Percentiles rank a stretch among this genome's conserved stretches.
Evolutionary conservation across 2,797 vertebrate species (phyloP).

Genomic region (Thaleichthys pacificus): DNA sequence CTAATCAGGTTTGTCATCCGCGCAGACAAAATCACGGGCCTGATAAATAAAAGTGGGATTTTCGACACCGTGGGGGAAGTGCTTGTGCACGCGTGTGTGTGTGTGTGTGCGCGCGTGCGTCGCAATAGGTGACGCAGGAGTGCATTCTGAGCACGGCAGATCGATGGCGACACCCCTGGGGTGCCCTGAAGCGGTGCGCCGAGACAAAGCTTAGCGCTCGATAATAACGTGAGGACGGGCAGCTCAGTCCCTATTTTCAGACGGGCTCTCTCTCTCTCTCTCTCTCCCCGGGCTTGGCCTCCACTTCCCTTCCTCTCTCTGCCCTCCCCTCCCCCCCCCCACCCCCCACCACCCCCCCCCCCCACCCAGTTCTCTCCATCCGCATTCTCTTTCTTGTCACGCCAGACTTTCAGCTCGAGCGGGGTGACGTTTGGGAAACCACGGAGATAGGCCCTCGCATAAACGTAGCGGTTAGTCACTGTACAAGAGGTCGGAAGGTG

Average conservation of each 20-base stretch:
- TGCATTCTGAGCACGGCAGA: conserved; percentile 69
- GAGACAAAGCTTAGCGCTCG: conserved; percentile 72
- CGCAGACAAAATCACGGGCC: conserved; percentile 70
- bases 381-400: conserved; percentile 45
- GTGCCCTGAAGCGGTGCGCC: conserved; percentile 67
- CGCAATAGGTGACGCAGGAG: conserved; percentile 75
- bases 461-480: no score
- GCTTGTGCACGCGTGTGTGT: conserved; percentile 38
- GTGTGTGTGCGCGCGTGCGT: conserved; percentile 50
- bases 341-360: no score
- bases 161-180: conserved; percentile 76
- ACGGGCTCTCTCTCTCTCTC: conserved; percentile 50
- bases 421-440: no score
- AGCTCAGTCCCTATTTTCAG: conserved; percentile 62
- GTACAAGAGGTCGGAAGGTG: no score
- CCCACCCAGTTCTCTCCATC: conserved; percentile 10
- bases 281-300: conserved; percentile 38
- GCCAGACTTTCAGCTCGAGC: conserved; percentile 12
- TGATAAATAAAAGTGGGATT: conserved; percentile 73
- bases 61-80: conserved; percentile 51
- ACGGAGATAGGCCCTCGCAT: no score
- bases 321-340: neutral
- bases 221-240: conserved; percentile 68
- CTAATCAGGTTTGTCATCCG: conserved; percentile 78
- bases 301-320: conserved; percentile 30